Conservation (phyloP, 1,140 invertebrate species). For the Plectrocnemia conspersa region DNA sequence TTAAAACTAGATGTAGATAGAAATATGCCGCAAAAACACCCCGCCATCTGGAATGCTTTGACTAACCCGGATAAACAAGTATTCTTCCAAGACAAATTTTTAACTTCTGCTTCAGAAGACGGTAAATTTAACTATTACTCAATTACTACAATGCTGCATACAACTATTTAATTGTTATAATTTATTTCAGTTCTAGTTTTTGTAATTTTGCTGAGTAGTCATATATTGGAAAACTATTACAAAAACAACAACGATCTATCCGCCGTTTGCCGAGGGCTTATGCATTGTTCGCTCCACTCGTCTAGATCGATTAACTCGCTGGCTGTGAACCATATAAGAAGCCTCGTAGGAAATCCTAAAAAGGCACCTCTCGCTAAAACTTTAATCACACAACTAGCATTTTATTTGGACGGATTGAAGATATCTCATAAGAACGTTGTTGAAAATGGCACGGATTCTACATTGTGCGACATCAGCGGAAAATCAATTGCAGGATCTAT, state of each 20-base stretch:
- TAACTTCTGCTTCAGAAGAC: conserved; percentile 65
- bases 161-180: conserved; percentile 1
- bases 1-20: conserved; percentile 62
- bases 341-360: conserved; percentile 37
- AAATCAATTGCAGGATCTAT: conserved; percentile 51
- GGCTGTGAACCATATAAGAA: conserved; percentile 40
- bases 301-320: conserved; percentile 38
- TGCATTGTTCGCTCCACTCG: conserved; percentile 40
- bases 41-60: conserved; percentile 63
- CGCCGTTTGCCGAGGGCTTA: conserved; percentile 41
- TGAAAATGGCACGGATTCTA: conserved; percentile 41
- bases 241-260: conserved; percentile 40
- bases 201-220: conserved; percentile 47
- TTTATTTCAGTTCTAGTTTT: conserved; percentile 43
- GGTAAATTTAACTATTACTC: conserved; percentile 37
- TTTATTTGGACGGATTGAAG: conserved; percentile 46
- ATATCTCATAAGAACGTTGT: conserved; percentile 42
- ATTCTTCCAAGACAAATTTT: conserved; percentile 78
- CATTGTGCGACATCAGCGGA: conserved; percentile 41
- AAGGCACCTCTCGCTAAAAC: conserved; percentile 40
- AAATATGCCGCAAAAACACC: conserved; percentile 47
- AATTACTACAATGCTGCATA: neutral
- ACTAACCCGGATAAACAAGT: conserved; percentile 71
- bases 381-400: conserved; percentile 42
- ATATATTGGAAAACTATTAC: conserved; percentile 44